Conservation (phyloP, 2,113 vertebrate genomes). For the Cavia porcellus region DNA sequence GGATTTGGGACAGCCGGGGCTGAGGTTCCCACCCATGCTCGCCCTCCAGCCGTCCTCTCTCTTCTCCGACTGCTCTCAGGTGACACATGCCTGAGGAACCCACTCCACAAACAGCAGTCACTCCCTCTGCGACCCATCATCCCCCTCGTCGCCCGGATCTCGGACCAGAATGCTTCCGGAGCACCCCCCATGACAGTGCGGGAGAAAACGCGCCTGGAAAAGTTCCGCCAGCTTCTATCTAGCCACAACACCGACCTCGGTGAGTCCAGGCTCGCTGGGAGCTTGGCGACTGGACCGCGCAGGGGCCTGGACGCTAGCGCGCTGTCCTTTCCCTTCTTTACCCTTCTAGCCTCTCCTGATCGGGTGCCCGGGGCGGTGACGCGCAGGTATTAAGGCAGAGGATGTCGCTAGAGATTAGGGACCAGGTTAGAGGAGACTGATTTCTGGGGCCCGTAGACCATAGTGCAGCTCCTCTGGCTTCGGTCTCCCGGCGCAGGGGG, state of each 20-base stretch:
- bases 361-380: conserved; percentile 56
- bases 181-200: conserved; percentile 96
- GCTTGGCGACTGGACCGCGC: not conserved
- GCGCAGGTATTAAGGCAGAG: conserved; percentile 66
- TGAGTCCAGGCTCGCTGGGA: conserved; percentile 83
- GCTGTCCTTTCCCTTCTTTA: conserved; percentile 73
- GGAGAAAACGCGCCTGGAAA: conserved; percentile 97
- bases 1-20: not conserved
- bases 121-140: conserved; percentile 96
- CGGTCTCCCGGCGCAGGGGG: not conserved
- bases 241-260: conserved; percentile 97
- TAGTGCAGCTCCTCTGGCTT: not conserved
- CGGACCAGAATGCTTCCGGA: conserved; percentile 98
- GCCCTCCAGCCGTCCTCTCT: not conserved
- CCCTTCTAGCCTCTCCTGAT: conserved; percentile 72
- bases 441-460: conserved; percentile 45
- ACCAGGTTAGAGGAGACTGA: conserved; percentile 14
- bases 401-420: conserved; percentile 33
- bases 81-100: conserved; percentile 87
- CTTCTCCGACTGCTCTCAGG: conserved; percentile 81
- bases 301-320: conserved; percentile 38
- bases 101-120: conserved; percentile 96
- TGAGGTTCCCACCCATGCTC: not conserved
- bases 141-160: conserved; percentile 97
- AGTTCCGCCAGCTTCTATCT: conserved; percentile 96